Percentiles rank a stretch among this genome's conserved stretches.
These are phyloP conservation scores for Synanthedon andrenaeformis DNA, from an alignment of 2,888 invertebrate genomes.

Conservation along the genomic window DNA sequence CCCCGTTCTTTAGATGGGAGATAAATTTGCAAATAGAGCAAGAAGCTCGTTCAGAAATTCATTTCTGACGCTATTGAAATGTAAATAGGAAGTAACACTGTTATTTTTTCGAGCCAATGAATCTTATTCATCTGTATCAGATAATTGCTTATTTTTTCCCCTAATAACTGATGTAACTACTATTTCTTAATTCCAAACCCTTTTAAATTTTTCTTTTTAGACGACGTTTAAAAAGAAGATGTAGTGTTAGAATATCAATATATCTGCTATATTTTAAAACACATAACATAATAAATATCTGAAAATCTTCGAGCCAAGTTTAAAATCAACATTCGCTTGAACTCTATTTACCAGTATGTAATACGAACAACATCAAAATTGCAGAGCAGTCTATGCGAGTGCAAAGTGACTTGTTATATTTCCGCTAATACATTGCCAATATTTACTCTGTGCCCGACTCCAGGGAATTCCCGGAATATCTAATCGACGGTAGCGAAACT, in stretches of 20 bases:
- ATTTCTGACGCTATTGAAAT: constrained; percentile 34
- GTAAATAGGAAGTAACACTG: constrained; percentile 9
- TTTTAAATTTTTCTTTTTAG: too few species aligned
- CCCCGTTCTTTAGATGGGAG: constrained; percentile 38
- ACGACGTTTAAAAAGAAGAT: too few species aligned
- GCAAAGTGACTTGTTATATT: constrained; percentile 43
- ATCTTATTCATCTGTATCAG: background rate
- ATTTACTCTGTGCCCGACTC: constrained; percentile 44
- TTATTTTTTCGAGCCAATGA: background rate
- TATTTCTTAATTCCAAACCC: too few species aligned
- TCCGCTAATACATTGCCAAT: constrained; percentile 56
- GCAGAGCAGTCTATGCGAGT: background rate
- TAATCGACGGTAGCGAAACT: background rate
- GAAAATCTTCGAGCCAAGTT: too few species aligned
- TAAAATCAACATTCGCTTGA: too few species aligned
- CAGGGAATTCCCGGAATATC: constrained; percentile 27
- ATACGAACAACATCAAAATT: constrained; percentile 1
- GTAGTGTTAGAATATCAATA: too few species aligned
- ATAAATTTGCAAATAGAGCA: constrained; percentile 54
- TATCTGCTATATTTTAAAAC: too few species aligned
- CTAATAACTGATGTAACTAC: too few species aligned
- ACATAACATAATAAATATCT: too few species aligned
- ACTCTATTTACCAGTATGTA: background rate
- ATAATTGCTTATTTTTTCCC: too few species aligned
- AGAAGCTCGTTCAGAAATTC: constrained; percentile 35